These are phyloP conservation scores for Platyscapa corneri DNA, from an alignment of 1,140 invertebrate genomes.

Conservation along the genomic window DNA sequence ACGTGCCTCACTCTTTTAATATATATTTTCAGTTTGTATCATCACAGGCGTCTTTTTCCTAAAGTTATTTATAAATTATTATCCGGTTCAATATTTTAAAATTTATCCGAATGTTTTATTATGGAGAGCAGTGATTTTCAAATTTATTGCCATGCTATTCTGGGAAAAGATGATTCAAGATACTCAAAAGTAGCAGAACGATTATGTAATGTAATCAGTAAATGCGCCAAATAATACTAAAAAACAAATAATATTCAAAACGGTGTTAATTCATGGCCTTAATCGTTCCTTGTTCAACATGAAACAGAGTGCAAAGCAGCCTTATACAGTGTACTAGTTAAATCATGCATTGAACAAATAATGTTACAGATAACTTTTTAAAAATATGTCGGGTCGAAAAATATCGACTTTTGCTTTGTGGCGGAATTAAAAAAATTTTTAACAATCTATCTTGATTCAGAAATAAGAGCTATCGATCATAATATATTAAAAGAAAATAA, in stretches of 20 bases:
- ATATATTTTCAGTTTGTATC: neutral
- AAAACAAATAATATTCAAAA: neutral
- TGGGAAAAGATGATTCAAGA: neutral
- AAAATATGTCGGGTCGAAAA: neutral
- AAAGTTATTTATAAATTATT: neutral
- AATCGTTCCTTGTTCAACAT: neutral
- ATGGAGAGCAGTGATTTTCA: neutral
- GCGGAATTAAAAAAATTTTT: neutral
- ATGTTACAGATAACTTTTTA: neutral
- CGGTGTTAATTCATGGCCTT: neutral
- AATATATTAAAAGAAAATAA: neutral
- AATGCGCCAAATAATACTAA: neutral
- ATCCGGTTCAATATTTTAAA: neutral
- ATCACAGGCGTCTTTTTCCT: neutral
- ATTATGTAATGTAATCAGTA: neutral
- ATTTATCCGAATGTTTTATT: neutral
- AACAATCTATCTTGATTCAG: neutral
- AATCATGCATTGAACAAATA: neutral
- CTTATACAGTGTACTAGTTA: neutral
- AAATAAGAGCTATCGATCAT: neutral
- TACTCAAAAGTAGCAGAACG: neutral
- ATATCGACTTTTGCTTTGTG: neutral
- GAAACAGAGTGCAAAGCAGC: neutral
- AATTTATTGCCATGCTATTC: neutral
- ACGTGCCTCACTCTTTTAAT: neutral